Base-by-base conservation (phyloP, 2,113 vertebrate species). In the Bettongia penicillata region DNA sequence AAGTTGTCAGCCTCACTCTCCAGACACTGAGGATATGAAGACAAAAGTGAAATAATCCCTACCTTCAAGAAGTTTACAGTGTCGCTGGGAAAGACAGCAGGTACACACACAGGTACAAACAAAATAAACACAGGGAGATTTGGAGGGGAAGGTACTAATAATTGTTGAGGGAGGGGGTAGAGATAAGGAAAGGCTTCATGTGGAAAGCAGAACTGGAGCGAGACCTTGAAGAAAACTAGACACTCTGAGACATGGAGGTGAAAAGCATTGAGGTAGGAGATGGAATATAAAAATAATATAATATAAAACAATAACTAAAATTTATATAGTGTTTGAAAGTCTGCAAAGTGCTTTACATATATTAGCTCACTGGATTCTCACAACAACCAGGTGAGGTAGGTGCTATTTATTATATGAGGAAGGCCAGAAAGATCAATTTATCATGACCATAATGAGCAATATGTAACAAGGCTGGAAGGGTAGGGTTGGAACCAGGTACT, bases 361-460 rank as follows among this genome's bases (percentile, higher is more conserved):
- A 91, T 49, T 16, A 28, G 26, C 49, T 16, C 47, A 24, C 43
- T 3, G 68, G 6, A 24, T 91, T 93, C 24, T 91, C 22, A 51
- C 43, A 53, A 22, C n/a, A 68, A 24, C 22, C 57, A 92, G 61
- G 4, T 12, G n/a, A 96, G 48, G 24, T 31, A 84, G 24, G 52
- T 49, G 11, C 8, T 50, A 89, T 48, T 53, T 93, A 91, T 31
- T 93, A n/a, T 93, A 93, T 95, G 55, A 93, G 37, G 5, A n/a
- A 77, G 14, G 19, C 61, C 7, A 77, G 19, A 61, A 28, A 61
- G 31, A 77, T n/a, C 61, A 77, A 77, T 77, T 77, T 77, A 37
- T 77, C 16, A n/a, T n/a, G 61, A 77, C 37, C 61, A n/a, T 77
- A 77, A 28, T 10, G 25, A 55, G 53, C 26, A 57, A 57, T 28